These are phyloP conservation scores for Apeira syringaria DNA, from an alignment of 2,888 invertebrate genomes.

Conservation along the genomic window DNA sequence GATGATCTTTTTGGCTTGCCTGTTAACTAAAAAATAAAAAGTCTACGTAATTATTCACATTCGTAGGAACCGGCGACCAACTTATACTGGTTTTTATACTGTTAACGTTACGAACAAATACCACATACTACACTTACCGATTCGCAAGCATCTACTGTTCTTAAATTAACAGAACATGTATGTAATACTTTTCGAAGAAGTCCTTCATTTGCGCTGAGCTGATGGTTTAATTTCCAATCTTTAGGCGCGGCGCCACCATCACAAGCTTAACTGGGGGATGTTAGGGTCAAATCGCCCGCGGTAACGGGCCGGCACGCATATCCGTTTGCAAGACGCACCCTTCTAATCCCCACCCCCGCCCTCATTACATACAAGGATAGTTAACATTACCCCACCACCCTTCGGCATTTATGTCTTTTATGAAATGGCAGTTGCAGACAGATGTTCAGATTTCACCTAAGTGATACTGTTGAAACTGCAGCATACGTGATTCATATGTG, in stretches of 20 bases:
- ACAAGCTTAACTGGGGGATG: conserved; percentile 47
- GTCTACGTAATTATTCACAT: too few relatives aligned
- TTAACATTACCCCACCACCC: conserved; percentile 60
- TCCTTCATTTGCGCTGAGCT: too few relatives aligned
- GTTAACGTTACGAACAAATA: too few relatives aligned
- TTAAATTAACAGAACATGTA: too few relatives aligned
- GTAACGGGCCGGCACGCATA: conserved; percentile 75
- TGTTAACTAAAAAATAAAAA: too few relatives aligned
- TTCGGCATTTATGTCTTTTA: conserved; percentile 73
- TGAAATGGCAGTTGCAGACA: conserved; percentile 52
- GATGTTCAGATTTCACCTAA: conserved; percentile 36
- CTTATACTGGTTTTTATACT: too few relatives aligned
- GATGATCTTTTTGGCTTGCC: too few relatives aligned
- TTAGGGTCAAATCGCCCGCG: conserved; percentile 75
- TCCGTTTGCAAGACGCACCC: conserved; percentile 81
- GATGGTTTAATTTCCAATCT: too few relatives aligned
- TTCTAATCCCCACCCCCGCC: conserved; percentile 58
- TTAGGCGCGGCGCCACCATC: neutral
- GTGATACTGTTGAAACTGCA: neutral
- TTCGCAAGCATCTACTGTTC: too few relatives aligned
- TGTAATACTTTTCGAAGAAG: too few relatives aligned
- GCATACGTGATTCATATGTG: neutral
- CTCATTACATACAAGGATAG: conserved; percentile 79
- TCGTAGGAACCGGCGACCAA: too few relatives aligned
- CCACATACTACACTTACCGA: too few relatives aligned